phyloP scores from a whole-genome alignment of 1,140 invertebrate genomes.

The Drosophila pandora region DNA sequence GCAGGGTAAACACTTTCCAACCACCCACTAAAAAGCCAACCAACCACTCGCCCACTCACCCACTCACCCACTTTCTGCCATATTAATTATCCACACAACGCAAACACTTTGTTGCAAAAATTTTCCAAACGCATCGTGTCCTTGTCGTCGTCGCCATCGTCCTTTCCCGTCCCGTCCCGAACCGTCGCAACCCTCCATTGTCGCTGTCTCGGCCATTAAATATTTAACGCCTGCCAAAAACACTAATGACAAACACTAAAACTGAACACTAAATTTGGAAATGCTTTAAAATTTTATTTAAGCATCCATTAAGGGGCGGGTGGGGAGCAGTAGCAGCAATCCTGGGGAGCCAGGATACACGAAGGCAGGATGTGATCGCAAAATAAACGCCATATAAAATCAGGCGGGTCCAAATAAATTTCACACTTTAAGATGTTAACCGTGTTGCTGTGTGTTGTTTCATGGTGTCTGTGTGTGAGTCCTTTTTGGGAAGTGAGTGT shows the following conservation, averaged over 20 bases:
- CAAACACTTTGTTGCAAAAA: slow-evolving; percentile 74
- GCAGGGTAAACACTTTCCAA: slow-evolving; percentile 16
- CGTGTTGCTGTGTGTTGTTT: slow-evolving; percentile 4
- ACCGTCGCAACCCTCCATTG: background rate
- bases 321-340: background rate
- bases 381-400: slow-evolving; percentile 77
- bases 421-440: slow-evolving; percentile 63
- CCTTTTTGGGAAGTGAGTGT: slow-evolving; percentile 1
- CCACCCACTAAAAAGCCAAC: background rate
- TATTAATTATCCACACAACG: slow-evolving; percentile 76
- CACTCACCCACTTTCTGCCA: slow-evolving; percentile 21
- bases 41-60: background rate
- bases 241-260: slow-evolving; percentile 81
- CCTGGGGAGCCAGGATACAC: background rate
- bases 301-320: slow-evolving; percentile 68
- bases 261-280: slow-evolving; percentile 71
- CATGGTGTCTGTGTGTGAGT: slow-evolving; percentile 20
- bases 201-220: slow-evolving; percentile 62
- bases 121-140: slow-evolving; percentile 20
- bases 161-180: background rate
- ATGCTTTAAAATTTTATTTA: slow-evolving; percentile 80
- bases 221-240: slow-evolving; percentile 79
- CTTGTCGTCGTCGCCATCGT: background rate
- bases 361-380: slow-evolving; percentile 24
- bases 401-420: slow-evolving; percentile 73